phyloP scores from a whole-genome alignment of 1,140 invertebrate species.

The Aphaenogaster rudis region DNA sequence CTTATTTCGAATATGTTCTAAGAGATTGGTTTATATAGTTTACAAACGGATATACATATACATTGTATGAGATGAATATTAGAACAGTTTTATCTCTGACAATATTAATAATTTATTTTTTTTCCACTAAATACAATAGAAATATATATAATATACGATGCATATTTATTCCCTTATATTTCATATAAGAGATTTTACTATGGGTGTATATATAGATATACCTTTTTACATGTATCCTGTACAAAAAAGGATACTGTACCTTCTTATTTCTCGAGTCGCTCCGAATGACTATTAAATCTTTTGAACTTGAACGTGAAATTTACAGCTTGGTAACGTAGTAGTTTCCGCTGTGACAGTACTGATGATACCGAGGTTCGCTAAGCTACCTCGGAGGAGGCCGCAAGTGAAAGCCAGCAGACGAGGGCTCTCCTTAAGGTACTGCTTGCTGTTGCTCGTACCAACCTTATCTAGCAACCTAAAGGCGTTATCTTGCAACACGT shows the following conservation, averaged over 20 bases:
- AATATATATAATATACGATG: background rate
- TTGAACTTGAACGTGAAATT: constrained; percentile 97
- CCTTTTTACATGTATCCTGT: background rate
- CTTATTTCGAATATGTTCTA: background rate
- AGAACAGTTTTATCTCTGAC: background rate
- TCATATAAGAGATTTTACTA: background rate
- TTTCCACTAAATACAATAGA: constrained; percentile 12
- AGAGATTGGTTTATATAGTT: too few species aligned
- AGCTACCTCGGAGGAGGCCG: constrained; percentile 97
- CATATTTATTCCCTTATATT: background rate
- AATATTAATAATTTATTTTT: constrained; percentile 23
- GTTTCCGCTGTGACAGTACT: constrained; percentile 98
- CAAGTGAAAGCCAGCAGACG: constrained; percentile 97
- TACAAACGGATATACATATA: background rate
- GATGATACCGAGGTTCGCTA: constrained; percentile 97
- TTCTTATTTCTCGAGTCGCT: background rate
- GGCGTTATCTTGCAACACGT: constrained; percentile 98
- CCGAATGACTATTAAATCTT: constrained; percentile 84
- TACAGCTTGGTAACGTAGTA: constrained; percentile 96
- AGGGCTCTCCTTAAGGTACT: constrained; percentile 96
- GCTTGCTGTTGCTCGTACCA: constrained; percentile 92
- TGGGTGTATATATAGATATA: background rate
- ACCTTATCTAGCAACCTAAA: constrained; percentile 97
- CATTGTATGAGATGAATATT: background rate
- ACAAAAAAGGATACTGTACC: background rate